Percentiles rank a stretch among this genome's conserved stretches.
Conservation (phyloP, 2,113 vertebrate genomes). For the Turnix velox region DNA sequence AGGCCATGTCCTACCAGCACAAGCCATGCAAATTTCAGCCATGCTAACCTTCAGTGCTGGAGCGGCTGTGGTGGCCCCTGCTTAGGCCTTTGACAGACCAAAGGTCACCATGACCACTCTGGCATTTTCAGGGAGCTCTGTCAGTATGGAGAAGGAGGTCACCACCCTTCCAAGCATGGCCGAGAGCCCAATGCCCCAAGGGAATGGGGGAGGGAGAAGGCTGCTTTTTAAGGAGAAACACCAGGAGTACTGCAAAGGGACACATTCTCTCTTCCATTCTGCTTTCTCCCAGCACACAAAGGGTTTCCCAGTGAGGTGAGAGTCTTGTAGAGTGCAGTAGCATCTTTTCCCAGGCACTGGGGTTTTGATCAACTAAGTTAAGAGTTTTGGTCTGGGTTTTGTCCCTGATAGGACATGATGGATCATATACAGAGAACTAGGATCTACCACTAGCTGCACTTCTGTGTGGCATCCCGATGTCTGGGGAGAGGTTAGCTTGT, state of each 20-base stretch:
- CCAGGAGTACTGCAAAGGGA: not conserved
- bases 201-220: not conserved
- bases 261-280: not conserved
- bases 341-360: rapidly evolving
- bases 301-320: not conserved
- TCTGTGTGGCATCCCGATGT: not conserved
- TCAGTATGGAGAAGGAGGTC: not conserved
- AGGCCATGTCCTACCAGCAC: not conserved
- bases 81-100: not conserved
- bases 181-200: not conserved
- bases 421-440: not conserved
- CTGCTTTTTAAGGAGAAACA: not conserved
- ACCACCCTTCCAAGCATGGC: not conserved
- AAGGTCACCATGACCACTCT: not conserved
- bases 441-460: not conserved
- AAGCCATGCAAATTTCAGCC: not conserved
- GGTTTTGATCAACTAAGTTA: not conserved
- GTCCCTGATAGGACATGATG: not conserved
- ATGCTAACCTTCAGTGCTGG: rapidly evolving
- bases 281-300: not conserved
- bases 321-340: not conserved
- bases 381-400: not conserved
- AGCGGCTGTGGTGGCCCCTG: not conserved
- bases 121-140: not conserved
- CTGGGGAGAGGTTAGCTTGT: not conserved